Percentiles rank a stretch among this genome's conserved stretches.
phyloP scores from a whole-genome alignment of 2,113 vertebrate genomes.

The Aleadryas rufinucha region DNA sequence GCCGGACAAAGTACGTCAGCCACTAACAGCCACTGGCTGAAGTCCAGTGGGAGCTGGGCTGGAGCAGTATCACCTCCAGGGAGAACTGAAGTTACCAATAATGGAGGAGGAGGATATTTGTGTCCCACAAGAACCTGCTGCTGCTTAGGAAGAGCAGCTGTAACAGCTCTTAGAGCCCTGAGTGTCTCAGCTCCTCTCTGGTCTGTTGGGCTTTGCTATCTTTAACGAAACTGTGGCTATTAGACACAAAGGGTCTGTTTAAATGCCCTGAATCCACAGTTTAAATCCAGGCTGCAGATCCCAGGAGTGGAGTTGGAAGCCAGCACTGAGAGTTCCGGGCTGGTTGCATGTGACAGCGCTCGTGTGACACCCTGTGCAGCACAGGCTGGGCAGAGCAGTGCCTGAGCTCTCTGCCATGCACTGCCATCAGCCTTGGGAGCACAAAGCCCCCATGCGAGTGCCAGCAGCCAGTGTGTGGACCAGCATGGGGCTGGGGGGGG shows the following conservation, averaged over 20 bases:
- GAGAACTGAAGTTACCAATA: neutral
- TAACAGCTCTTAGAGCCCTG: neutral
- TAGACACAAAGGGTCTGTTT: neutral
- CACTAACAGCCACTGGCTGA: neutral
- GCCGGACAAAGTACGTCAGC: neutral
- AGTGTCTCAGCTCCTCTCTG: neutral
- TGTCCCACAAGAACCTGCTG: neutral
- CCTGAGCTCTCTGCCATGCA: fast-evolving
- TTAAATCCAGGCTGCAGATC: neutral
- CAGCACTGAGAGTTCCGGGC: neutral
- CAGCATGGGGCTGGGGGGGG: fast-evolving
- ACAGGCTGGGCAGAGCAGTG: fast-evolving
- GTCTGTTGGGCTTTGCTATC: neutral
- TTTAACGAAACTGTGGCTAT: neutral
- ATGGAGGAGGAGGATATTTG: neutral
- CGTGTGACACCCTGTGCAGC: fast-evolving
- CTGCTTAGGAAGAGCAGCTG: neutral
- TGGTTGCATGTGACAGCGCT: fast-evolving
- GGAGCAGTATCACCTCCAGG: neutral
- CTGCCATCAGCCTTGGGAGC: neutral
- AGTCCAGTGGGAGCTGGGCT: neutral
- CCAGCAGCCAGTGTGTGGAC: neutral
- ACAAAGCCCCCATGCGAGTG: fast-evolving
- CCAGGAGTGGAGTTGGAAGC: neutral
- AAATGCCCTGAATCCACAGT: neutral